A percentile compares a stretch with the other conserved stretches of the same genome.
Conservation (phyloP, 2,797 vertebrate genomes). For the Labroides dimidiatus region DNA sequence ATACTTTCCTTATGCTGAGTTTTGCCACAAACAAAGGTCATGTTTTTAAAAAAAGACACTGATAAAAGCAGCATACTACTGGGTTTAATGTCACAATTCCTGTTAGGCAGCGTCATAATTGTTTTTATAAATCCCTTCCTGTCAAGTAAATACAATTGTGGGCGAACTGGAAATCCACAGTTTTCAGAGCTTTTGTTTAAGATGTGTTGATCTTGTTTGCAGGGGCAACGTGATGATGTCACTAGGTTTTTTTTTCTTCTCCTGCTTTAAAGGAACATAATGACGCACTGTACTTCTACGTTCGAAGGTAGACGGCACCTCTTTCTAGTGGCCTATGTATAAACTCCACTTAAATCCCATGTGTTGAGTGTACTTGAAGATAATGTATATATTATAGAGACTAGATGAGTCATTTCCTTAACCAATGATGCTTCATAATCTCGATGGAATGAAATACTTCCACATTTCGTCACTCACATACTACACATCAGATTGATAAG, state of each 20-base stretch:
- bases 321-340: background rate
- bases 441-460: constrained; percentile 57
- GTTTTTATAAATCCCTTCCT: too few species aligned
- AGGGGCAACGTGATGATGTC: background rate
- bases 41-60: too few species aligned
- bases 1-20: too few species aligned
- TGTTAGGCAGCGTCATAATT: too few species aligned
- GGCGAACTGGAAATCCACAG: too few species aligned
- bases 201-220: too few species aligned
- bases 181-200: too few species aligned
- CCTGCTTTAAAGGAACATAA: background rate
- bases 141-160: too few species aligned
- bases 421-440: constrained; percentile 34
- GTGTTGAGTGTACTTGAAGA: background rate
- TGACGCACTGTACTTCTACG: background rate
- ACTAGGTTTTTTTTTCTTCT: too few species aligned
- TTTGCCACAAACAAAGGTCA: too few species aligned
- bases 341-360: background rate
- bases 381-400: background rate
- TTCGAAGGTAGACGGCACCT: background rate
- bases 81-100: too few species aligned
- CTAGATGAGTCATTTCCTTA: constrained; percentile 18
- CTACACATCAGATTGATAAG: constrained; percentile 51
- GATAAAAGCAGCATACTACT: too few species aligned
- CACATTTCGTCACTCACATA: constrained; percentile 62